phyloP scores from a whole-genome alignment of 1,140 invertebrate species.

The Delia radicum region DNA sequence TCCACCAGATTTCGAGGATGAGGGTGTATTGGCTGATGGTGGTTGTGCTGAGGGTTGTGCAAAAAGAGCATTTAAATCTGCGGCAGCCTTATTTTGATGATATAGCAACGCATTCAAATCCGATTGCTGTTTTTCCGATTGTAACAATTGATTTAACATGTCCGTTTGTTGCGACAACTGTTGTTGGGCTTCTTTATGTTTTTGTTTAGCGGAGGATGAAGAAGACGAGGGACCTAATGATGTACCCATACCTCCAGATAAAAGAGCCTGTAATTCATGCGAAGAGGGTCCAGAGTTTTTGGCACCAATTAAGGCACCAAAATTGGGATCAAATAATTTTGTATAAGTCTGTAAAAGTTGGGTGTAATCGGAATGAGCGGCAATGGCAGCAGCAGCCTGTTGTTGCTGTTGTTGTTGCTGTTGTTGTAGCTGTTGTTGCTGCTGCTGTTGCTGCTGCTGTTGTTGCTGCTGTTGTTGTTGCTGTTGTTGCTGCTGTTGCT shows the following conservation, averaged over 20 bases:
- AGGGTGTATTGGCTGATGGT: constrained; percentile 33
- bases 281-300: constrained; percentile 37
- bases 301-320: constrained; percentile 38
- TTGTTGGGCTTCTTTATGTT: constrained; percentile 31
- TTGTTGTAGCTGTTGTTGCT: neutral
- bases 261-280: constrained; percentile 45
- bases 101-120: constrained; percentile 48
- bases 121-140: constrained; percentile 49
- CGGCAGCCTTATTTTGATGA: constrained; percentile 47
- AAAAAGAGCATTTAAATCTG: constrained; percentile 50
- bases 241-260: constrained; percentile 38
- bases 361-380: constrained; percentile 41
- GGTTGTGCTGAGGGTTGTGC: constrained; percentile 37
- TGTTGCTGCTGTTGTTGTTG: constrained; percentile 25
- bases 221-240: constrained; percentile 19
- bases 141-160: constrained; percentile 51
- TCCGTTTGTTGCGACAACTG: constrained; percentile 45
- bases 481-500: constrained; percentile 29
- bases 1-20: constrained; percentile 27
- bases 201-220: constrained; percentile 34
- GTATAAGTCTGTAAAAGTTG: constrained; percentile 50
- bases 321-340: constrained; percentile 49
- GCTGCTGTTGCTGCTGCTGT: constrained; percentile 21
- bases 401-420: neutral
- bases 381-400: constrained; percentile 32